Evolutionary conservation across 2,888 invertebrate genomes (phyloP), one percentile per base, ranked within the genome.

Genomic region (Drosophila trichaetosa): DNA sequence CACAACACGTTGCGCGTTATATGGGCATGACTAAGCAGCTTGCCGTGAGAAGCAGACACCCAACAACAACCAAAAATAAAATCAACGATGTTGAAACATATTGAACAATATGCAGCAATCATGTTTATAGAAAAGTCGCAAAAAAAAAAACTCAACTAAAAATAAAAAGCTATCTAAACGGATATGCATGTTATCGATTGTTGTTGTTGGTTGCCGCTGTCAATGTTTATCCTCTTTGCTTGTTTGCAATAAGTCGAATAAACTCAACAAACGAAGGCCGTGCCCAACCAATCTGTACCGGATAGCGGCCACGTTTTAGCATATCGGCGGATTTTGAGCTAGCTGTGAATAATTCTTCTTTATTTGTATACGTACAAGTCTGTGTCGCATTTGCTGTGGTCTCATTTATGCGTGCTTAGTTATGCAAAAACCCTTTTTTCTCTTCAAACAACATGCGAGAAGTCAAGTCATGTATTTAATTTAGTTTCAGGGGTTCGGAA

Each of bases 21-120:
- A 82, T 80, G 49, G 73, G 73, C 83, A 83, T 84, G 87, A 83
- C 84, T 83, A 86, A 83, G 84, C 83, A 83, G 65, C 66, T 58
- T 56, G 34, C 59, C 69, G 49, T 69, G 52, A 49, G 69, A 59
- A 71, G n/a, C 36, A 42, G 59, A 49, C 56, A 56, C 40, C 40
- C 53, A 40, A 67, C 27, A 24, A 24, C 7, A 56, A 51, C 40
- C 48, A 48, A 56, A 49, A 53, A n/a, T 49, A 61, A 69, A 69
- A 61, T 59, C 85, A 80, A 53, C 76, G 85, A 80, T 79, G 87
- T 74, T 74, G 71, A 85, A 81, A 76, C 67, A 79, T 81, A 70
- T 65, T 73, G 76, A 73, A 65, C 73, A 74, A 80, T 76, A 81
- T 83, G 79, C 59, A 71, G 64, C 42, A 61, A 24, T 54, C 42